These are phyloP conservation scores for Cyclura pinguis DNA, from an alignment of 2,797 vertebrate species.

Conservation along the genomic window DNA sequence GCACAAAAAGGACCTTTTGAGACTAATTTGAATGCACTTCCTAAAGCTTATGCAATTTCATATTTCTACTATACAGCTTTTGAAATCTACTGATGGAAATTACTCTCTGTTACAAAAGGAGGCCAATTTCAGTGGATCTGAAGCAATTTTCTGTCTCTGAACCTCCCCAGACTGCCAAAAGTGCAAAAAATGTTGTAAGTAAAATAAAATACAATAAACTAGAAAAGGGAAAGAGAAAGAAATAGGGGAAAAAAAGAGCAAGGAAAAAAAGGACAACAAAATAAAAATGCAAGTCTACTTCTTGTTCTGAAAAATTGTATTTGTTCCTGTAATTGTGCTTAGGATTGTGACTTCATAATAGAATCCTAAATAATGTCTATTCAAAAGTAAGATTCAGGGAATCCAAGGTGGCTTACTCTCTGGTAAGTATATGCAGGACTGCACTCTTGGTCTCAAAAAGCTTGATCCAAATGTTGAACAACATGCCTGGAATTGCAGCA, in stretches of 20 bases:
- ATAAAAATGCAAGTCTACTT: too few species aligned
- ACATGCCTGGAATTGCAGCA: not conserved
- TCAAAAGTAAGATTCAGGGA: not conserved
- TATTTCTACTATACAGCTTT: not conserved
- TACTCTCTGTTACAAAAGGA: not conserved
- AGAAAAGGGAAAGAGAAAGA: too few species aligned
- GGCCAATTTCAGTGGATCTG: too few species aligned
- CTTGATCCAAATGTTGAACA: not conserved
- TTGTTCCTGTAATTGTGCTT: too few species aligned
- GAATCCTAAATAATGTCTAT: not conserved
- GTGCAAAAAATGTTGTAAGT: too few species aligned
- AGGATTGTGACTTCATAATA: too few species aligned
- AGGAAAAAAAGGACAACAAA: too few species aligned
- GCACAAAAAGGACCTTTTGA: not conserved
- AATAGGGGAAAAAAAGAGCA: too few species aligned
- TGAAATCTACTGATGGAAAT: not conserved
- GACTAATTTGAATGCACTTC: not conserved
- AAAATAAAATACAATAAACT: too few species aligned
- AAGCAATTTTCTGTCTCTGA: not conserved
- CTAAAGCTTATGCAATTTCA: not conserved
- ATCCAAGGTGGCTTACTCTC: not conserved
- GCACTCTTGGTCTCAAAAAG: not conserved
- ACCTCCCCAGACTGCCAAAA: too few species aligned
- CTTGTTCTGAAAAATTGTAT: too few species aligned
- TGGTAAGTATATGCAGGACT: not conserved